phyloP scores from a whole-genome alignment of 2,888 invertebrate genomes.

The Tachina grossa region DNA sequence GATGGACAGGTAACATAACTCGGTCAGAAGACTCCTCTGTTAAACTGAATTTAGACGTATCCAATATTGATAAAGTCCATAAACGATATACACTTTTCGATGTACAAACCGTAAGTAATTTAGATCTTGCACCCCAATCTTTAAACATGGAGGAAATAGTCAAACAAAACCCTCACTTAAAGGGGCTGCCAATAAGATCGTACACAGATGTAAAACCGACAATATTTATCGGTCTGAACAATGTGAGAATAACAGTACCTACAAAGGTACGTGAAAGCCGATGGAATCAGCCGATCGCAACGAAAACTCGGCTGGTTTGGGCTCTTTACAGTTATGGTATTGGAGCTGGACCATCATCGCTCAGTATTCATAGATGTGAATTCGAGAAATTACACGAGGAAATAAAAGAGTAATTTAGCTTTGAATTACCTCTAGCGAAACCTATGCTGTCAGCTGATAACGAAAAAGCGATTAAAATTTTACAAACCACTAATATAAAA shows the following conservation, averaged over 20 bases:
- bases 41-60: too few relatives aligned
- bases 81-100: too few relatives aligned
- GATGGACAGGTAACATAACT: neutral
- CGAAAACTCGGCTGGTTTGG: neutral
- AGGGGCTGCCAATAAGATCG: too few relatives aligned
- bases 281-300: neutral
- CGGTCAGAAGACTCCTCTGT: neutral
- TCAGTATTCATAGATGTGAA: neutral
- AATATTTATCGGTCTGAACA: neutral
- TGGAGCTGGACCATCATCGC: slow-evolving; percentile 3
- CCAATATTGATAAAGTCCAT: too few relatives aligned
- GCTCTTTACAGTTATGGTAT: neutral
- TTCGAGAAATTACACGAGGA: slow-evolving; percentile 64
- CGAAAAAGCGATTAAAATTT: slow-evolving; percentile 55
- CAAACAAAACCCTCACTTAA: too few relatives aligned
- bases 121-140: too few relatives aligned
- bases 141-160: too few relatives aligned
- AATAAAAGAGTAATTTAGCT: slow-evolving; percentile 59
- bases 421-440: slow-evolving; percentile 53
- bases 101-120: too few relatives aligned
- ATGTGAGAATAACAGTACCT: neutral
- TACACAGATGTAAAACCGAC: too few relatives aligned
- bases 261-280: neutral
- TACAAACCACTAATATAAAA: neutral
- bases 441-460: slow-evolving; percentile 60